Conservation (phyloP, 2,797 vertebrate genomes). For the Smutsia gigantea region DNA sequence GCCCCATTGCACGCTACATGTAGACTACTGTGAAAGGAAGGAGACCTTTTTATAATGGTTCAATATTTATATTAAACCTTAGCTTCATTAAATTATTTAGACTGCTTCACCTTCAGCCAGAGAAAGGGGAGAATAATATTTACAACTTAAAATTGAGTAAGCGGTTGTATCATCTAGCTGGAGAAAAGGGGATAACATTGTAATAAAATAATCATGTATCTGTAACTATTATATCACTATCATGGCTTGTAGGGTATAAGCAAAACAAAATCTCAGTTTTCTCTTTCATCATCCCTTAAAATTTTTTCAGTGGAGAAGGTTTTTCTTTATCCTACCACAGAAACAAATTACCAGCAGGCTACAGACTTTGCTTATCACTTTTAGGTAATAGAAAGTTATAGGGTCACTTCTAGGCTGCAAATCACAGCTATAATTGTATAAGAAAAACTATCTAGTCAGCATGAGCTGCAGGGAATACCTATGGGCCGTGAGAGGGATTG, state of each 20-base stretch:
- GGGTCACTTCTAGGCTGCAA: background rate
- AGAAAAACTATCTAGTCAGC: background rate
- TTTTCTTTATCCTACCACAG: background rate
- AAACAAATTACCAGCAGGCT: background rate
- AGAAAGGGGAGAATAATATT: background rate
- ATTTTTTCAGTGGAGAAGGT: background rate
- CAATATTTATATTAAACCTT: background rate
- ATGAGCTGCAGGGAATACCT: background rate
- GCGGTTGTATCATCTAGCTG: background rate
- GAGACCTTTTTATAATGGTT: background rate
- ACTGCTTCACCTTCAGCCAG: background rate
- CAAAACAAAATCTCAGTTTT: constrained; percentile 1
- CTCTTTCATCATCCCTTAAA: background rate
- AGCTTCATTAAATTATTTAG: background rate
- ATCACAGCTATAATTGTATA: background rate
- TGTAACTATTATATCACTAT: background rate
- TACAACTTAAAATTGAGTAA: constrained; percentile 24
- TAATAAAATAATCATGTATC: constrained; percentile 20
- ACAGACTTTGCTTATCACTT: background rate
- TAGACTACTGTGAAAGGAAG: background rate
- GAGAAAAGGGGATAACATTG: background rate
- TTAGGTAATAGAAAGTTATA: background rate
- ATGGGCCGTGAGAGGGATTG: too few species aligned
- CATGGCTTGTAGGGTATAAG: background rate
- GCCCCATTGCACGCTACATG: background rate